phyloP scores from a whole-genome alignment of 2,797 vertebrate species.

The Chelmon rostratus region DNA sequence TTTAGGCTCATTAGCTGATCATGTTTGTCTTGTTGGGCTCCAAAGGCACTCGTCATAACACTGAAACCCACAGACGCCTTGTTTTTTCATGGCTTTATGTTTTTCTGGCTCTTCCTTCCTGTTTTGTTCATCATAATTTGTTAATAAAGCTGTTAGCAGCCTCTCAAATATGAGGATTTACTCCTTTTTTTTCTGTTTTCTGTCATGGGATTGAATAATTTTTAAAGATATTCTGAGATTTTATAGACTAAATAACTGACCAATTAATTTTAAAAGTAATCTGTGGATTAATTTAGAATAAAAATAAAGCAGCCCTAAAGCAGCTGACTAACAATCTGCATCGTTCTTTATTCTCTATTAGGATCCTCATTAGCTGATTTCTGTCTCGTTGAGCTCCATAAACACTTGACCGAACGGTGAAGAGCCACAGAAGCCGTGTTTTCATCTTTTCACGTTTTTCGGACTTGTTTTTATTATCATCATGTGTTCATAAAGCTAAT shows the following conservation, averaged over 20 bases:
- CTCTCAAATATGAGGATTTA: background rate
- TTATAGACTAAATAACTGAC: background rate
- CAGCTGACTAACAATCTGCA: background rate
- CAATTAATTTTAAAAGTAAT: background rate
- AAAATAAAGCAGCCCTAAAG: background rate
- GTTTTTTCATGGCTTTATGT: background rate
- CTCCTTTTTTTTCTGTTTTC: background rate
- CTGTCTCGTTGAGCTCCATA: background rate
- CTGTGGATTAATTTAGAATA: background rate
- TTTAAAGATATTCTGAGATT: background rate
- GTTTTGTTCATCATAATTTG: background rate
- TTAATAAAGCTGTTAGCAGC: background rate
- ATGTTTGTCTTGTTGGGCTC: background rate
- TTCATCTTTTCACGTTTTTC: background rate
- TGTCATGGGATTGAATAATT: background rate
- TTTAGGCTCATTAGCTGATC: background rate
- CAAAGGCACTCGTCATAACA: too few species aligned
- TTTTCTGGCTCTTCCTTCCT: background rate
- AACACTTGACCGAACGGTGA: conserved; percentile 8
- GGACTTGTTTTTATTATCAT: background rate
- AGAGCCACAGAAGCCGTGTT: conserved; percentile 17
- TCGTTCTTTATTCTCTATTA: background rate
- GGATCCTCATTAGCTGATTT: background rate
- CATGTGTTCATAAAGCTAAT: too few species aligned
- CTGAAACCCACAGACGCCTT: background rate